phyloP scores from a whole-genome alignment of 2,797 vertebrate genomes.

The Syndactyla subalaris region DNA sequence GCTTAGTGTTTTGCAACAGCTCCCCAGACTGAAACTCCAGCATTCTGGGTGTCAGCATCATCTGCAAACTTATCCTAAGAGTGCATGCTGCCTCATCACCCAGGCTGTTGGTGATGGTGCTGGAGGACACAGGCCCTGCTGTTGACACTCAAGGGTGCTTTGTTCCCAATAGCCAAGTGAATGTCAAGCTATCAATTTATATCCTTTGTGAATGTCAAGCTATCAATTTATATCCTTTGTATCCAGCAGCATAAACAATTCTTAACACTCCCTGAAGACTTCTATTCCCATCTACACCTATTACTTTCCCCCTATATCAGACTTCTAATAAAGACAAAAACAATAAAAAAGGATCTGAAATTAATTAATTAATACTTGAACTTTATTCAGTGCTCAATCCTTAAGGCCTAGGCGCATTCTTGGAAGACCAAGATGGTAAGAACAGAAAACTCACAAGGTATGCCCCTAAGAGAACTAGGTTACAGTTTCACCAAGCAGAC shows the following conservation, averaged over 20 bases:
- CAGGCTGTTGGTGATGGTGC: not conserved
- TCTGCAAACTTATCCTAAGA: not conserved
- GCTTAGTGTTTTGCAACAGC: not conserved
- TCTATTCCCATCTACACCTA: not conserved
- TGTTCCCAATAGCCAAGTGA: not conserved
- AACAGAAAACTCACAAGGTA: not conserved
- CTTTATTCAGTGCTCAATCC: not conserved
- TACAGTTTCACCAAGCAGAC: not conserved
- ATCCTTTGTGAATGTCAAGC: not conserved
- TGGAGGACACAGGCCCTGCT: fast-evolving
- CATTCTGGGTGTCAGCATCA: not conserved
- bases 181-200: not conserved
- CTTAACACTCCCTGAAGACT: not conserved
- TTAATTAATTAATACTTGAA: not conserved
- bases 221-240: not conserved
- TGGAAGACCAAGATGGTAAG: not conserved
- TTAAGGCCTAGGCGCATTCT: not conserved
- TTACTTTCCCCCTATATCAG: not conserved
- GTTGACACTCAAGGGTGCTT: not conserved
- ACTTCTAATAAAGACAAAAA: not conserved
- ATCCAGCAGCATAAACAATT: not conserved
- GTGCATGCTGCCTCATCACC: fast-evolving
- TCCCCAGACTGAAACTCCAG: not conserved
- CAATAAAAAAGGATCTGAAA: not conserved
- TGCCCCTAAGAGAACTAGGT: not conserved